These are phyloP conservation scores for Otocyon megalotis DNA, from an alignment of 2,113 vertebrate species.

Conservation along the genomic window DNA sequence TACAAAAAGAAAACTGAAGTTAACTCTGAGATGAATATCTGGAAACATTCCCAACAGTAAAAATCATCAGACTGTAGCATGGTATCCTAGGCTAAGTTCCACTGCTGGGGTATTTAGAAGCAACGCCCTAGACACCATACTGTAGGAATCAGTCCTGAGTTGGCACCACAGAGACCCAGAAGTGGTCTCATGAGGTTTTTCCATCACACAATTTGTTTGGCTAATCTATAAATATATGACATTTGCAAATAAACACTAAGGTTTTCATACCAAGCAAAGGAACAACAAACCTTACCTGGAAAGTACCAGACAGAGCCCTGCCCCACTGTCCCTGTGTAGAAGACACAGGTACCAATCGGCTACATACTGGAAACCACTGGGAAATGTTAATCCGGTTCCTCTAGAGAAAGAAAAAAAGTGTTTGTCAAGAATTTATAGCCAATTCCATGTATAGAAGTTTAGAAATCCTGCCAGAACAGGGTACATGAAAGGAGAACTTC, in stretches of 20 bases:
- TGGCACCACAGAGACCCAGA: conserved; percentile 56
- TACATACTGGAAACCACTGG: conserved; percentile 82
- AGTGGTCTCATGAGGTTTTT: conserved; percentile 68
- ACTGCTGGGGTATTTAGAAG: conserved; percentile 62
- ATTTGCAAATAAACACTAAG: conserved; percentile 75
- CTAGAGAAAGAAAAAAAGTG: conserved; percentile 80
- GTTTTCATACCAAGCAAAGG: conserved; percentile 60
- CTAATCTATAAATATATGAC: conserved; percentile 77
- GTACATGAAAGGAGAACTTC: background rate
- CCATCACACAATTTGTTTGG: conserved; percentile 65
- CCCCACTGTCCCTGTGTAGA: conserved; percentile 70
- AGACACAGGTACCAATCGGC: conserved; percentile 61
- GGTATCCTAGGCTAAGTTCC: conserved; percentile 68
- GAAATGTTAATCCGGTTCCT: conserved; percentile 81
- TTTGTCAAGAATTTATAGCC: conserved; percentile 27
- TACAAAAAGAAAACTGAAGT: conserved; percentile 63
- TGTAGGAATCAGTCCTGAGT: conserved; percentile 45
- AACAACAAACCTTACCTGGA: conserved; percentile 87
- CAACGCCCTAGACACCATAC: conserved; percentile 62
- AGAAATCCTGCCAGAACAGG: conserved; percentile 1
- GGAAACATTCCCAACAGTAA: conserved; percentile 74
- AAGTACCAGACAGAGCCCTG: conserved; percentile 84
- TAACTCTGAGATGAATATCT: conserved; percentile 71
- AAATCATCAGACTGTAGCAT: conserved; percentile 75
- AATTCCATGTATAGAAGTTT: background rate